Conservation (phyloP, 2,113 vertebrate genomes). For the Puffinus mauretanicus region DNA sequence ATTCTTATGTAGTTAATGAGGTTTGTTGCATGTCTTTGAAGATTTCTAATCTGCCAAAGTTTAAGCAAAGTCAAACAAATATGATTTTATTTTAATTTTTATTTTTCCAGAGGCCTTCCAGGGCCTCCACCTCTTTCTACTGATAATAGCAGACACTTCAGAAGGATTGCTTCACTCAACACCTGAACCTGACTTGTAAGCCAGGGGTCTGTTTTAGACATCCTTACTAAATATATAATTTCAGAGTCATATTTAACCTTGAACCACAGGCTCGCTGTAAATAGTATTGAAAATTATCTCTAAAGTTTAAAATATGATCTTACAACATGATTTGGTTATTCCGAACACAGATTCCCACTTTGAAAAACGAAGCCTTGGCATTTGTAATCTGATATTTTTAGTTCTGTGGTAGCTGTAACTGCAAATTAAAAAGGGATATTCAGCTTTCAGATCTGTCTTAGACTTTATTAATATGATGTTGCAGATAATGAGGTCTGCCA, state of each 20-base stretch:
- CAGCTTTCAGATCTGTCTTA: not conserved
- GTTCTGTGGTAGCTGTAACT: not conserved
- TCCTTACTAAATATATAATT: not conserved
- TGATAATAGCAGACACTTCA: not conserved
- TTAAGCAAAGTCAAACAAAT: not conserved
- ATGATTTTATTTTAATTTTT: not conserved
- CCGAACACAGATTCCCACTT: not conserved
- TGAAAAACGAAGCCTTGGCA: not conserved
- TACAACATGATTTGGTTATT: not conserved
- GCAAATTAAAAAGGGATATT: conserved; percentile 12
- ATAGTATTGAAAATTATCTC: not conserved
- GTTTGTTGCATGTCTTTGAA: not conserved
- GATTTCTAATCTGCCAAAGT: not conserved
- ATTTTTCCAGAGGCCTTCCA: not conserved
- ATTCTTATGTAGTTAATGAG: not conserved
- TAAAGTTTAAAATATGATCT: not conserved
- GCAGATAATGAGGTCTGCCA: conserved; percentile 39
- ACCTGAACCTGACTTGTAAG: not conserved
- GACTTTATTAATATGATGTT: not conserved
- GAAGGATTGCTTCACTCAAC: not conserved
- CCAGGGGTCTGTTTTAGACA: not conserved
- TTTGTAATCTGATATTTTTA: not conserved
- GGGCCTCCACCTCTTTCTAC: not conserved
- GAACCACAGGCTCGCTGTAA: not conserved
- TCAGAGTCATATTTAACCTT: not conserved